Conservation (phyloP, 2,113 vertebrate genomes). For the Tragulus kanchil region DNA sequence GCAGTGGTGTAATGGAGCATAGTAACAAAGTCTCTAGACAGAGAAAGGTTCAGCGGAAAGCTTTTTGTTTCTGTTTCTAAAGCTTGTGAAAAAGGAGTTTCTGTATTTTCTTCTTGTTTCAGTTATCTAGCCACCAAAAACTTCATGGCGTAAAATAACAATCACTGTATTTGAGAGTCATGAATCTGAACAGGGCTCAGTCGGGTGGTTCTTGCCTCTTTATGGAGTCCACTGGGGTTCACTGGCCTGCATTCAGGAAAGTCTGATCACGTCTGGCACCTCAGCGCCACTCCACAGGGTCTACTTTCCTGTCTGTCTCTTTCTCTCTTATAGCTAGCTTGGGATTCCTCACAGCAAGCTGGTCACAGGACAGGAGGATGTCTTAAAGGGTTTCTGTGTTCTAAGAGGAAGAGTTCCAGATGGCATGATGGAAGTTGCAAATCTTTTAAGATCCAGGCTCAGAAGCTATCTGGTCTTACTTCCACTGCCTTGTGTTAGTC, state of each 20-base stretch:
- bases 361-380: neutral
- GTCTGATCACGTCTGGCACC: neutral
- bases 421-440: neutral
- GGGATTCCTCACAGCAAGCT: neutral
- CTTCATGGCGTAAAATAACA: neutral
- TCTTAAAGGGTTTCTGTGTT: neutral
- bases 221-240: neutral
- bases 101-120: neutral
- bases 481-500: neutral
- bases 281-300: neutral
- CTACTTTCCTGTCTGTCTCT: rapidly evolving
- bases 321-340: neutral
- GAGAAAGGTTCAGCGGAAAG: neutral
- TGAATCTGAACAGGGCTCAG: neutral
- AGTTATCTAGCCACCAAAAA: neutral
- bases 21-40: neutral
- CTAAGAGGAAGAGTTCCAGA: neutral
- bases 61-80: neutral
- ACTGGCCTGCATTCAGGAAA: neutral
- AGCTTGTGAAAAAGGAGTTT: neutral
- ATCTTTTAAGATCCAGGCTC: neutral
- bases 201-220: neutral
- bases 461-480: neutral
- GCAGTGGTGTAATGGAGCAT: neutral
- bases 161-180: neutral